These are phyloP conservation scores for Oncorhynchus nerka DNA, from an alignment of 2,113 vertebrate species.

Conservation along the genomic window DNA sequence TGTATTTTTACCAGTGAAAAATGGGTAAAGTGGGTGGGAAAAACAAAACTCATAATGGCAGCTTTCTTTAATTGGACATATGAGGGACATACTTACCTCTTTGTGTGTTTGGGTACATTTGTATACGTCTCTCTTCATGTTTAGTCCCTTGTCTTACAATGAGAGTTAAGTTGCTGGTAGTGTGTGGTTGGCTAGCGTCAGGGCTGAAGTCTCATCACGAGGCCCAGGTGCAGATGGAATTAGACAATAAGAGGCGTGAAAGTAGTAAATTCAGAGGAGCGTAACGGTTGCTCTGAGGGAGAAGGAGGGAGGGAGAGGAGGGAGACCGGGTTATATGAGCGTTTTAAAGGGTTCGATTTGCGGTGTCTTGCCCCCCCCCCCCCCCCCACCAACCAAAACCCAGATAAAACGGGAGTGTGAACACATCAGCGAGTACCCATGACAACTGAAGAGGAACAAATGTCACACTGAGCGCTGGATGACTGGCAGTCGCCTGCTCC, in stretches of 20 bases:
- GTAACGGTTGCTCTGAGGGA: constrained; percentile 48
- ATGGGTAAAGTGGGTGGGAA: too few relatives aligned
- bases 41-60: too few relatives aligned
- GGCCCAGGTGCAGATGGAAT: constrained; percentile 55
- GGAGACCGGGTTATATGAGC: not conserved
- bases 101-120: too few relatives aligned
- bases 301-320: constrained; percentile 1
- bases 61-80: too few relatives aligned
- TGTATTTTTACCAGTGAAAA: too few relatives aligned
- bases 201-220: constrained; percentile 2
- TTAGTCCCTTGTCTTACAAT: too few relatives aligned
- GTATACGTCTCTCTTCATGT: too few relatives aligned
- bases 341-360: constrained; percentile 40
- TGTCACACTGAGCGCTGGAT: constrained; percentile 35
- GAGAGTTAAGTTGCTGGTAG: not conserved
- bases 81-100: too few relatives aligned
- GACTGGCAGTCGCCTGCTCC: constrained; percentile 32
- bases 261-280: constrained; percentile 50
- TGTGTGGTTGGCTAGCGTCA: not conserved
- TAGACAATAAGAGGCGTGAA: constrained; percentile 62
- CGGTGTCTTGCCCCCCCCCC: constrained; percentile 6
- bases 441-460: constrained; percentile 42
- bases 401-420: constrained; percentile 25
- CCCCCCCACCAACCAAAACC: constrained; percentile 20
- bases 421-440: constrained; percentile 35